phyloP scores from a whole-genome alignment of 2,797 vertebrate species.

The Diceros bicornis region DNA sequence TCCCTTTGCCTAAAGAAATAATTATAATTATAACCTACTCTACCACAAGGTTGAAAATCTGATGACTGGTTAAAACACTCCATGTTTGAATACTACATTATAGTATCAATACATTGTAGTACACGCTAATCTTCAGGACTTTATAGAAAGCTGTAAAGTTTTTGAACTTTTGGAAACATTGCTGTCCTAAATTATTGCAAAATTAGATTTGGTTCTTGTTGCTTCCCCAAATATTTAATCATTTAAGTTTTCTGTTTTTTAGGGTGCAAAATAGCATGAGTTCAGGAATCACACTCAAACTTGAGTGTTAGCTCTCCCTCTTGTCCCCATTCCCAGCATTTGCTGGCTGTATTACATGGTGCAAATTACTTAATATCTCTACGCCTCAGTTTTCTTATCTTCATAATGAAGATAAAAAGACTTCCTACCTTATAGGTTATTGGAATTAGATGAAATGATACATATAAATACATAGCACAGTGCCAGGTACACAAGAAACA shows the following conservation, averaged over 20 bases:
- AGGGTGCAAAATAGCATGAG: neutral
- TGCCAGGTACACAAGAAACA: neutral
- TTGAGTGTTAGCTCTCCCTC: neutral
- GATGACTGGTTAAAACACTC: neutral
- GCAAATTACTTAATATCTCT: neutral
- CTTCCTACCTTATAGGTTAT: neutral
- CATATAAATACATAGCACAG: neutral
- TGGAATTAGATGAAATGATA: neutral
- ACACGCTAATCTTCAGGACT: neutral
- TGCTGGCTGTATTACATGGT: neutral
- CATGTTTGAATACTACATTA: neutral
- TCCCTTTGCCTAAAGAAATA: conserved; percentile 33
- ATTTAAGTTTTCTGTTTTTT: neutral
- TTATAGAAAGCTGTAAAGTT: conserved; percentile 8
- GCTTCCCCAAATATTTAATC: conserved; percentile 45
- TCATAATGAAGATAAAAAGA: neutral
- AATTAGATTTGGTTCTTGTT: conserved; percentile 26
- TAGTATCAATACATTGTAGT: neutral
- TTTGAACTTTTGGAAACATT: conserved; percentile 56
- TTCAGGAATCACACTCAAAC: conserved; percentile 21
- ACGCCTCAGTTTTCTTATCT: neutral
- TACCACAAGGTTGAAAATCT: conserved; percentile 41
- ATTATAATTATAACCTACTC: neutral
- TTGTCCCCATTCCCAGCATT: neutral
- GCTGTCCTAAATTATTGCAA: neutral